Conservation (phyloP, 2,113 vertebrate species). For the human (Homo sapiens) region GRCh38 chr21:26054001-26054500, state of each 20-base stretch:
- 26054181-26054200: neutral
- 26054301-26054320: neutral
- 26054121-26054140: neutral
- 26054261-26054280: neutral
- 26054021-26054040: neutral
- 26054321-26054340: neutral
- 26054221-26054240: neutral
- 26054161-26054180: neutral
- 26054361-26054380: neutral
- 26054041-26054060: neutral
- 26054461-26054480: neutral
- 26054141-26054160: neutral
- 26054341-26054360: neutral
- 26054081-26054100: neutral
- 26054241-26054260: neutral
- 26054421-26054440: neutral
- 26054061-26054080: neutral
- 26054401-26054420: neutral
- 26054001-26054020: neutral
- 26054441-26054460: neutral
- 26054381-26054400: neutral
- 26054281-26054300: neutral
- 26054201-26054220: neutral
- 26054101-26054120: neutral
- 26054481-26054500: neutral